A percentile compares a stretch with the other conserved stretches of the same genome.
phyloP scores from a whole-genome alignment of 2,113 vertebrate species.

The Anseranas semipalmata region DNA sequence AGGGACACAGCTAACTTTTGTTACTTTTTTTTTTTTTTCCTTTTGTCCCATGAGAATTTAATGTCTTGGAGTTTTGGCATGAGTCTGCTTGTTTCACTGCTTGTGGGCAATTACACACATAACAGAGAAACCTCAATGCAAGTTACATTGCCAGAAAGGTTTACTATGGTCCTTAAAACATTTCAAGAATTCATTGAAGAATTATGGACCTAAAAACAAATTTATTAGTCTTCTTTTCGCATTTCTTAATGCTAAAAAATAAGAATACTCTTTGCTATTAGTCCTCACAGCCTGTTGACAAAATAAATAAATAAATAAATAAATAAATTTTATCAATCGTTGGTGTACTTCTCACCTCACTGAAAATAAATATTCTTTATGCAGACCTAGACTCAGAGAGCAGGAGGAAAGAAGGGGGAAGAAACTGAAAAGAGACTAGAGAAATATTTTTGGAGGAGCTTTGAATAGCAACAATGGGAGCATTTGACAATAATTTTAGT shows the following conservation, averaged over 20 bases:
- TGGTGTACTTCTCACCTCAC: not conserved
- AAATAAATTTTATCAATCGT: not conserved
- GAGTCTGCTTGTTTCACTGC: not conserved
- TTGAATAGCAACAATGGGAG: not conserved
- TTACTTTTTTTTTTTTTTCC: too few species aligned
- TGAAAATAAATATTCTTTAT: not conserved
- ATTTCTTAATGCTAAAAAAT: not conserved
- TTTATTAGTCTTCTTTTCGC: not conserved
- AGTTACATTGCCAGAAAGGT: not conserved
- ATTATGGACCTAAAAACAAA: too few species aligned
- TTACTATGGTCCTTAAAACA: not conserved
- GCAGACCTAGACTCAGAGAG: not conserved
- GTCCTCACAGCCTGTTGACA: not conserved
- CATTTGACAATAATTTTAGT: not conserved
- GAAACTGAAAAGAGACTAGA: not conserved
- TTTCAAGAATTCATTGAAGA: not conserved
- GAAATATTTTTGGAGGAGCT: not conserved
- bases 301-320: too few species aligned
- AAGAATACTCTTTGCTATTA: not conserved
- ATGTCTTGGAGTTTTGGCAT: not conserved
- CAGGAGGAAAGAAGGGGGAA: not conserved
- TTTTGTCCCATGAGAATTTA: too few species aligned
- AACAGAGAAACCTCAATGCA: not conserved
- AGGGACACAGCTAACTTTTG: not conserved
- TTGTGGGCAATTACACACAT: not conserved